Evolutionary conservation across 2,888 invertebrate species (phyloP), one percentile per base, ranked within the genome.

Genomic region (Prosapia bicincta): DNA sequence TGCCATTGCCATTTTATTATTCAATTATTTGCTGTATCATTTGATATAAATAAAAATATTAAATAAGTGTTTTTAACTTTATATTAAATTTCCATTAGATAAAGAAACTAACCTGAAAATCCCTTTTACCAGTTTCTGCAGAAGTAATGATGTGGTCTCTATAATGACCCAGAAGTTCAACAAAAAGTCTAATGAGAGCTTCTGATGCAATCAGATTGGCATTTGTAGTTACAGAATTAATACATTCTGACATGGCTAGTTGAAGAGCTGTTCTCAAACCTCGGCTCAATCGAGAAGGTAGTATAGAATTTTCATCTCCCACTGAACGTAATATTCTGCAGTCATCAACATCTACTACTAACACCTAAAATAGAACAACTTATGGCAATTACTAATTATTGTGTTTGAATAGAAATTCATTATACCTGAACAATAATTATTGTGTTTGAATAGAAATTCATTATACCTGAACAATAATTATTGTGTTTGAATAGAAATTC

Each of bases 161-260:
- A 83, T 91, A 93, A 82, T 93, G 92, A 0, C 92, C 93, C 78
- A 93, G 84, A 7, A 92, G 88, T 81, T 93, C 92, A 0, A 94
- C 91, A 83, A 95, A 95, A 82, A 93, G 90, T 76, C 93, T 85
- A 26, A 93, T 84, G 81, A 95, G 94, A 0, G 93, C 92, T 83
- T 95, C 94, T 0, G 92, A 91, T 20, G 94, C 90, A 84, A 93
- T 88, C 30, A 93, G 89, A n/a, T 90, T 86, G 88, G 77, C 86
- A 85, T 79, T 88, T 88, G 77, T 88, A 87, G 23, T 85, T 84
- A 70, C 85, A 84, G 66, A 85, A 81, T 78, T 38, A 76, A 75
- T 77, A 71, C 72, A 78, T 75, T 28, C 82, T 81, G 81, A 84
- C n/a, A 82, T 83, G 0, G 87, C 85, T 30, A 87, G 82, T 30